These are phyloP conservation scores for Stegodyphus mimosarum DNA, from an alignment of 1,140 invertebrate genomes.

Conservation along the genomic window DNA sequence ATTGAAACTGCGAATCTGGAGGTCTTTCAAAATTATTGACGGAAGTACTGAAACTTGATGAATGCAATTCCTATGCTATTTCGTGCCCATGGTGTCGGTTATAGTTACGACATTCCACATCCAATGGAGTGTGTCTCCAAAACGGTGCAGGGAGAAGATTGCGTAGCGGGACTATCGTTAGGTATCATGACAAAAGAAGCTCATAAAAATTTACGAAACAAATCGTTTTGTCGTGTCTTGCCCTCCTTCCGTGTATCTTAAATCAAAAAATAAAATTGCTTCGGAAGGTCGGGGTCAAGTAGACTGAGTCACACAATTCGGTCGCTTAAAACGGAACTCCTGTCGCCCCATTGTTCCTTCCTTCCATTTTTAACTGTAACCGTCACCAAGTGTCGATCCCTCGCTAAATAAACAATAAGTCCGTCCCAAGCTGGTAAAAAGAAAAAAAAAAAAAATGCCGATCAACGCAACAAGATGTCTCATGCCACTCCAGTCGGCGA, in stretches of 20 bases:
- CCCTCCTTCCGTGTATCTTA: background rate
- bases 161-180: too few relatives aligned
- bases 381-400: background rate
- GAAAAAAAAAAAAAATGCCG: background rate
- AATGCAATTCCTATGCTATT: too few relatives aligned
- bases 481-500: background rate
- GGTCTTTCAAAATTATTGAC: too few relatives aligned
- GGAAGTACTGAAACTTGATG: too few relatives aligned
- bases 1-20: too few relatives aligned
- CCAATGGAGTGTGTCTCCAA: too few relatives aligned
- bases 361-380: background rate
- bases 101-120: background rate
- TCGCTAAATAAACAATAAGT: background rate
- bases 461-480: background rate
- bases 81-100: too few relatives aligned
- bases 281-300: slow-evolving; percentile 19
- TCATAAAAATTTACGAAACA: background rate
- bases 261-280: background rate
- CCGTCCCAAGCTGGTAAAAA: too few relatives aligned
- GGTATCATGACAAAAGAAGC: too few relatives aligned
- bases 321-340: background rate
- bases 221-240: background rate
- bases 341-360: slow-evolving; percentile 12
- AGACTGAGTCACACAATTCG: slow-evolving; percentile 35
- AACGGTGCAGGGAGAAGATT: too few relatives aligned